Evolutionary conservation across 2,113 vertebrate genomes (phyloP).

Genomic region (Sceloporus undulatus): DNA sequence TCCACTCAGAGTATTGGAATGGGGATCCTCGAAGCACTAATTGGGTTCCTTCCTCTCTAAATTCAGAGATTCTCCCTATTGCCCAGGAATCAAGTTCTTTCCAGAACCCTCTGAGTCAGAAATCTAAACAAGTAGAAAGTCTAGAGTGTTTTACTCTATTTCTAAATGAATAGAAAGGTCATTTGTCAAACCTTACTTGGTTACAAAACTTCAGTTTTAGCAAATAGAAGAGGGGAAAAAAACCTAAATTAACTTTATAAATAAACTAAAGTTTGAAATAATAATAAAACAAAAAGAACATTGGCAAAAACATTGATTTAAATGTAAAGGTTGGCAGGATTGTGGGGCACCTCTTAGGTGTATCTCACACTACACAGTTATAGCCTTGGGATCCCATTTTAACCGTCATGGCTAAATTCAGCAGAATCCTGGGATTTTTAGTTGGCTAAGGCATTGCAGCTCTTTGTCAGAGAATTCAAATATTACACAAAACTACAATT

Average conservation of each 20-base stretch:
- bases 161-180: not conserved
- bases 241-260: too few relatives aligned
- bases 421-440: too few relatives aligned
- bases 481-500: too few relatives aligned
- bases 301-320: not conserved
- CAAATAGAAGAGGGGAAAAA: not conserved
- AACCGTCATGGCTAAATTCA: too few relatives aligned
- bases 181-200: not conserved
- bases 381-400: too few relatives aligned
- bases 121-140: not conserved
- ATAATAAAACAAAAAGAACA: not conserved
- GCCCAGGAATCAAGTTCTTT: not conserved
- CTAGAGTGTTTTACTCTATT: conserved; percentile 14
- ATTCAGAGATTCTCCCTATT: not conserved
- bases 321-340: not conserved
- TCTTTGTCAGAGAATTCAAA: too few relatives aligned
- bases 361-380: too few relatives aligned
- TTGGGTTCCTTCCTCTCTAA: not conserved
- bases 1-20: not conserved
- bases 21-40: not conserved
- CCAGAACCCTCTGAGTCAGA: not conserved
- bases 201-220: not conserved
- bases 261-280: not conserved
- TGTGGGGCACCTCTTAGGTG: too few relatives aligned
- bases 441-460: too few relatives aligned